phyloP scores from a whole-genome alignment of 1,140 invertebrate species.

The Camponotus floridanus region DNA sequence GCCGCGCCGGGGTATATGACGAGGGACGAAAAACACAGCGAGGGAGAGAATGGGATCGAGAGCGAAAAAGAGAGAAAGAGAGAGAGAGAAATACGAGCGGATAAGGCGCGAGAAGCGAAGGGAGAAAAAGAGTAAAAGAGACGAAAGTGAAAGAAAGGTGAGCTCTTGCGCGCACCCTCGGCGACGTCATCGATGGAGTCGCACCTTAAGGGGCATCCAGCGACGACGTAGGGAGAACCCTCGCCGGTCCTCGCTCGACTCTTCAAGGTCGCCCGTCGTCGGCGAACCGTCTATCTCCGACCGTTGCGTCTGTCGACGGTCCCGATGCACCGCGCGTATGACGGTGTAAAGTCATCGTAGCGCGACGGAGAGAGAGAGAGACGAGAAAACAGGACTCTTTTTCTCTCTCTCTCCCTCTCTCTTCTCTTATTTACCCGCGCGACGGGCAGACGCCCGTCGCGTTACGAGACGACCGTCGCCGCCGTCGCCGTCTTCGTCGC shows the following conservation, averaged over 20 bases:
- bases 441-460: conserved; percentile 19
- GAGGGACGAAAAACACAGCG: conserved; percentile 53
- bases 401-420: neutral
- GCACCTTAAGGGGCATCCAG: conserved; percentile 49
- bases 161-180: conserved; percentile 5
- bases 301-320: conserved; percentile 19
- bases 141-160: conserved; percentile 53
- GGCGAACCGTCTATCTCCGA: conserved; percentile 49
- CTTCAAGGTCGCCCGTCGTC: conserved; percentile 50
- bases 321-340: conserved; percentile 12
- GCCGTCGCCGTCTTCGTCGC: neutral
- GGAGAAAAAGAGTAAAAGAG: conserved; percentile 37
- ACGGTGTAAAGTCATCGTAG: conserved; percentile 18
- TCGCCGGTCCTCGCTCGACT: conserved; percentile 42
- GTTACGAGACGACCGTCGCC: conserved; percentile 58
- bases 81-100: conserved; percentile 32
- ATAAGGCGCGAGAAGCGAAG: conserved; percentile 35
- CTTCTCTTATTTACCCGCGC: conserved; percentile 65
- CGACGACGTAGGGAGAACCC: conserved; percentile 8
- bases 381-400: neutral
- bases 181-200: conserved; percentile 24
- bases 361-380: neutral
- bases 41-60: neutral
- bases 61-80: too few relatives aligned
- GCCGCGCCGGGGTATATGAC: neutral